Evolutionary conservation across 2,797 vertebrate genomes (phyloP).

Genomic region (Tragopan temminckii): DNA sequence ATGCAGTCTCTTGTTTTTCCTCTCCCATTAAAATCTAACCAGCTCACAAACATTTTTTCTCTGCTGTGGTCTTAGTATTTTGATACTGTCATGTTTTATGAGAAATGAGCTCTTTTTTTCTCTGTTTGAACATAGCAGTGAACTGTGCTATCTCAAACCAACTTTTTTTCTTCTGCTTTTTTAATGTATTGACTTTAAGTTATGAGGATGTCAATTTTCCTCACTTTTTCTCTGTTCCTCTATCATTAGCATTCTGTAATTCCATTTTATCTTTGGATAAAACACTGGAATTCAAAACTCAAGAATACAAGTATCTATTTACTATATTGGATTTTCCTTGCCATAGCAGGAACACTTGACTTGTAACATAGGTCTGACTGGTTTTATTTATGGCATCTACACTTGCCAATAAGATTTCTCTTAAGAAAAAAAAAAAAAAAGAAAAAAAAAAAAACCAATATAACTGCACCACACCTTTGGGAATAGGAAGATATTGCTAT

Average conservation of each 20-base stretch:
- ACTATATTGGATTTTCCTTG: neutral
- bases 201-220: neutral
- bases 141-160: neutral
- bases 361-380: neutral
- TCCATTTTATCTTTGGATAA: neutral
- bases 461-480: neutral
- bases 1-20: neutral
- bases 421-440: neutral
- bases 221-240: neutral
- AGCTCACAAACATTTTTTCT: neutral
- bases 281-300: neutral
- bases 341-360: neutral
- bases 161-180: neutral
- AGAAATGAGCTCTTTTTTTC: neutral
- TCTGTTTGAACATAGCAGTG: neutral
- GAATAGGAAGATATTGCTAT: neutral
- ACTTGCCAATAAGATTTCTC: neutral
- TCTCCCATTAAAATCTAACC: neutral
- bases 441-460: neutral
- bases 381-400: neutral
- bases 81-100: conserved; percentile 9
- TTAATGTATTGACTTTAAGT: neutral
- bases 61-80: neutral
- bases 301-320: neutral
- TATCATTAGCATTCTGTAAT: neutral